These are phyloP conservation scores for Microcebus lehilahytsara DNA, from an alignment of 2,113 vertebrate genomes.

Conservation along the genomic window DNA sequence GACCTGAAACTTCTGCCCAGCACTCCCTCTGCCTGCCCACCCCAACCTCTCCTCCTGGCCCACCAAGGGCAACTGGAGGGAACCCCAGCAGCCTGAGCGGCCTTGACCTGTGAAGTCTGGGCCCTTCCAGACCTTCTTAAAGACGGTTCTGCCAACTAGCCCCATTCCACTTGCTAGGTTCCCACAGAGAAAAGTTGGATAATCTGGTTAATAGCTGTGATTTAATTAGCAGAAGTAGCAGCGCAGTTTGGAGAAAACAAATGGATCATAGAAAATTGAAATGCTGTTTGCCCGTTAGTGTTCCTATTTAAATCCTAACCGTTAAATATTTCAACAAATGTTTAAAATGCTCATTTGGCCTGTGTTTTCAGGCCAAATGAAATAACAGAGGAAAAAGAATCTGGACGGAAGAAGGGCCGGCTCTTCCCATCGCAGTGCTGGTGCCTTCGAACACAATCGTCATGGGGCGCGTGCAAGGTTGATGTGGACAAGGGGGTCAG, in stretches of 20 bases:
- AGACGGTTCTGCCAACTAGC: background rate
- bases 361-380: constrained; percentile 24
- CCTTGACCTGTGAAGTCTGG: background rate
- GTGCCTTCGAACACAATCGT: background rate
- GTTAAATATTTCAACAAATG: constrained; percentile 43
- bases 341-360: background rate
- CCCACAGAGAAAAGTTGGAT: background rate
- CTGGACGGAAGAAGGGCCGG: background rate
- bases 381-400: background rate
- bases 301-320: constrained; percentile 38
- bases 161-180: background rate
- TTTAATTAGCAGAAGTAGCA: constrained; percentile 37
- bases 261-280: constrained; percentile 38
- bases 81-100: rapidly evolving
- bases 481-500: rapidly evolving
- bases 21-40: background rate
- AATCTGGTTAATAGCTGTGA: background rate
- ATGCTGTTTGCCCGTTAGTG: constrained; percentile 22
- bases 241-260: constrained; percentile 43
- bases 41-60: background rate
- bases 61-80: background rate
- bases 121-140: background rate
- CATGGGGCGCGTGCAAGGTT: background rate
- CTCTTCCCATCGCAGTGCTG: background rate
- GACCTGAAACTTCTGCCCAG: background rate